Evolutionary conservation across 2,797 vertebrate species (phyloP), one percentile per base, ranked within the genome.

Genomic region (Esox masquinongy): DNA sequence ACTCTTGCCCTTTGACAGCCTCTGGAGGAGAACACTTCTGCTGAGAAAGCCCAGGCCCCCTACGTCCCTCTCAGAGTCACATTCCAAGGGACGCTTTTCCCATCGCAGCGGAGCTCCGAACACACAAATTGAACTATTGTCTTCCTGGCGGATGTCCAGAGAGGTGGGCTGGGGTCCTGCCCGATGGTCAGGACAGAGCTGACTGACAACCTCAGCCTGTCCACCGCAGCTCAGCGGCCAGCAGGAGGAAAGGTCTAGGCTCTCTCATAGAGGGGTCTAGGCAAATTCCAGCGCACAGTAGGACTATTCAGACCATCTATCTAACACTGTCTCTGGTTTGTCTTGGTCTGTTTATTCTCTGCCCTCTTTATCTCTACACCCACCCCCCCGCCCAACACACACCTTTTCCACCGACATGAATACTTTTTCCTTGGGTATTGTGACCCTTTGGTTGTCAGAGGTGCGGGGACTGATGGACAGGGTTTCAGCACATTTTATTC

Each of bases 61-160:
- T 87, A 91, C 81, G 83, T 80, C 83, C 82, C 80, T 83, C 84
- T 79, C 81, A 82, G 87, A 91, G 85, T 90, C 88, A 90, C 92
- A 94, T 95, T 93, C 94, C 92, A 80, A 79, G 36, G 83, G 81
- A 91, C 79, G 85, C 88, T 88, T 93, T 94, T 94, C 93, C 92
- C 93, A 94, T 90, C 88, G 83, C 49, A 75, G 84, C 56, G 0
- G 26, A 74, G 66, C 80, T 82, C 91, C 87, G 87, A 93, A 93
- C 83, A 91, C 89, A 86, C 83, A 73, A 87, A 77, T 91, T 17
- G 1, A 61, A 12, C 88, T 93, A 91, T 94, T 94, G 91, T 82
- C 56, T 85, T 86, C 70, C 89, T 91, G 89, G 92, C 87, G 49
- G 72, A 66, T 68, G 63, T 80, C 89, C 92, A 93, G 83, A 67